phyloP scores from a whole-genome alignment of 2,113 vertebrate species.

The Brachionichthys hirsutus region DNA sequence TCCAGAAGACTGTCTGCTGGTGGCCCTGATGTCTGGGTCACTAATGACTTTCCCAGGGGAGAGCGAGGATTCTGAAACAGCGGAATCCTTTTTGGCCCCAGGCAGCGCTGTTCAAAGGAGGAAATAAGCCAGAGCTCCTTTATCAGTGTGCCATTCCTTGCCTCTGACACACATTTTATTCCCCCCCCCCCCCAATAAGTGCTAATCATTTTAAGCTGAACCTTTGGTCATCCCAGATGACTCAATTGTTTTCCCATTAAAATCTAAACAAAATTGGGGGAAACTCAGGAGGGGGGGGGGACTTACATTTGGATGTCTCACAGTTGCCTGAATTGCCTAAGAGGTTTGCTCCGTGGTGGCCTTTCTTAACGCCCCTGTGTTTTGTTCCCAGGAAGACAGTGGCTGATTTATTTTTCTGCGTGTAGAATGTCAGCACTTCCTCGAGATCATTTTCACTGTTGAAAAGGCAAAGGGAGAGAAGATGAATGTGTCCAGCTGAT shows the following conservation, averaged over 20 bases:
- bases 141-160: slow-evolving; percentile 65
- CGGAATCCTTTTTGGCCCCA: slow-evolving; percentile 64
- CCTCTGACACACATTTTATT: slow-evolving; percentile 66
- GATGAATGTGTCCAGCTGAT: slow-evolving; percentile 39
- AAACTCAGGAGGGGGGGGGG: slow-evolving; percentile 18
- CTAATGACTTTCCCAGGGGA: slow-evolving; percentile 51
- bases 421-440: slow-evolving; percentile 94
- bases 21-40: slow-evolving; percentile 46
- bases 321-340: slow-evolving; percentile 52
- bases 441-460: slow-evolving; percentile 92
- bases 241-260: slow-evolving; percentile 43
- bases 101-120: slow-evolving; percentile 63
- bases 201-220: slow-evolving; percentile 64
- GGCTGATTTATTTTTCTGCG: slow-evolving; percentile 90
- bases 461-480: slow-evolving; percentile 50
- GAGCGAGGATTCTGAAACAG: slow-evolving; percentile 60
- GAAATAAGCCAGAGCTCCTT: slow-evolving; percentile 66
- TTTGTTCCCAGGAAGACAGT: slow-evolving; percentile 88
- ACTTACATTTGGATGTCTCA: slow-evolving; percentile 79
- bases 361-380: slow-evolving; percentile 69
- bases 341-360: slow-evolving; percentile 43
- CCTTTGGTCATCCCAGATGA: slow-evolving; percentile 52
- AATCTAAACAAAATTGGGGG: slow-evolving; percentile 34
- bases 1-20: slow-evolving; percentile 41
- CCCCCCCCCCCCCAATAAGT: slow-evolving; percentile 44